Evolutionary conservation across 2,888 invertebrate genomes (phyloP).

Genomic region (Apocheima hispidaria): DNA sequence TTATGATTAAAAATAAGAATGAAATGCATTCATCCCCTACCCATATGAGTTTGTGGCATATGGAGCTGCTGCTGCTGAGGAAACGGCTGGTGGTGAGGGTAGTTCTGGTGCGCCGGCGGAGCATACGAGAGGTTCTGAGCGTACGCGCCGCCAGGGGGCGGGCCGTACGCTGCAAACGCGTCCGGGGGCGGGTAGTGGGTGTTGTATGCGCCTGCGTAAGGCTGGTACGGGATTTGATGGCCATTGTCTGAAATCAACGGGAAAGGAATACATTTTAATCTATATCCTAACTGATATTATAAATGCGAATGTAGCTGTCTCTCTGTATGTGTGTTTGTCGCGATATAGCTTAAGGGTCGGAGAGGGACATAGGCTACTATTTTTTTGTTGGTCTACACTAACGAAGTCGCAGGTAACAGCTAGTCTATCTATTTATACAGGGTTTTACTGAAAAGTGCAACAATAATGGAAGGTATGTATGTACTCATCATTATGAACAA

Average conservation of each 20-base stretch:
- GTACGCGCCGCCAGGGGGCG: conserved; percentile 80
- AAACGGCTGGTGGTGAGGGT: conserved; percentile 81
- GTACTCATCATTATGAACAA: too few relatives aligned
- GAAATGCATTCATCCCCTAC: conserved; percentile 48
- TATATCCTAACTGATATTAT: too few relatives aligned
- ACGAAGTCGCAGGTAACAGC: too few relatives aligned
- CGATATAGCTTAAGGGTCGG: too few relatives aligned
- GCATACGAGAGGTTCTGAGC: conserved; percentile 82
- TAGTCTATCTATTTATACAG: too few relatives aligned
- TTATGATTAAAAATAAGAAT: background rate
- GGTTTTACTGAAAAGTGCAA: too few relatives aligned
- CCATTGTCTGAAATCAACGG: conserved; percentile 75
- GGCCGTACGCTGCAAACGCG: conserved; percentile 81
- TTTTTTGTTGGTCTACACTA: too few relatives aligned
- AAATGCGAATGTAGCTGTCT: too few relatives aligned
- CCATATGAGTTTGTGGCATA: conserved; percentile 82
- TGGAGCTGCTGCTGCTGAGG: conserved; percentile 80
- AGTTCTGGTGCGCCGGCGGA: conserved; percentile 83
- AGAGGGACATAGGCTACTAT: too few relatives aligned
- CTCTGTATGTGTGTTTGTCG: too few relatives aligned
- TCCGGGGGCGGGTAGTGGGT: conserved; percentile 84
- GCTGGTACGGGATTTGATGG: conserved; percentile 83
- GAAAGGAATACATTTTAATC: background rate
- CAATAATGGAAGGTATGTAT: too few relatives aligned
- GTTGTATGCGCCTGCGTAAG: conserved; percentile 82